Conservation (phyloP, 1,140 invertebrate species). For the Mactra quadrangularis region DNA sequence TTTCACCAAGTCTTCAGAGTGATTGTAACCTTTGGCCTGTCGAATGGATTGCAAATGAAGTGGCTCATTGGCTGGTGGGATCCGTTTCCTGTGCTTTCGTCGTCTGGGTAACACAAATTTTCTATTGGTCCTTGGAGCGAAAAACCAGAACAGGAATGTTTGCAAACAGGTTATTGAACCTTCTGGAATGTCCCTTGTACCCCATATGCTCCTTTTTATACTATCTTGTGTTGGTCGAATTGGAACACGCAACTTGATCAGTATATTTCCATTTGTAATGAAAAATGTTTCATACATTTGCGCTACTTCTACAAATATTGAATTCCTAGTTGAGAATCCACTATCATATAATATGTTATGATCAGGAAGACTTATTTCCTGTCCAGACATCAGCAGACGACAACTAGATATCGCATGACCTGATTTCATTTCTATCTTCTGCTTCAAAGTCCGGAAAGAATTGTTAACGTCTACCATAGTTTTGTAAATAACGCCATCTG, state of each 20-base stretch:
- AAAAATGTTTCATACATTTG: slow-evolving; percentile 67
- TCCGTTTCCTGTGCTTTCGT: slow-evolving; percentile 46
- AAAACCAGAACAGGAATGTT: slow-evolving; percentile 78
- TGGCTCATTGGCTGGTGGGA: slow-evolving; percentile 57
- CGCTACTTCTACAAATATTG: slow-evolving; percentile 72
- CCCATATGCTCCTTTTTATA: slow-evolving; percentile 72
- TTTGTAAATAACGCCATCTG: slow-evolving; percentile 76
- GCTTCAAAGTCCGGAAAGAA: slow-evolving; percentile 69
- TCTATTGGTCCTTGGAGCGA: slow-evolving; percentile 48
- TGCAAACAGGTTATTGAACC: slow-evolving; percentile 75
- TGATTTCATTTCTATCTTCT: slow-evolving; percentile 77
- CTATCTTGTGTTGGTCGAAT: slow-evolving; percentile 61
- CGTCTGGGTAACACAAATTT: slow-evolving; percentile 20
- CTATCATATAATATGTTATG: slow-evolving; percentile 70
- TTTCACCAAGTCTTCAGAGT: not conserved
- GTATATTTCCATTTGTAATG: slow-evolving; percentile 68
- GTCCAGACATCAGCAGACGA: slow-evolving; percentile 70
- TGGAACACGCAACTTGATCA: slow-evolving; percentile 73
- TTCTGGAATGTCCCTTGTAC: slow-evolving; percentile 72
- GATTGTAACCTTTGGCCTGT: not conserved
- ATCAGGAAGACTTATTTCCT: slow-evolving; percentile 65
- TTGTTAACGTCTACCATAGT: slow-evolving; percentile 72
- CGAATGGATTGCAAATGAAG: slow-evolving; percentile 37
- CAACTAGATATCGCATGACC: slow-evolving; percentile 70
- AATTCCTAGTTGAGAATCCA: slow-evolving; percentile 71